Evolutionary conservation across 2,113 vertebrate species (phyloP), one percentile per base, ranked within the genome.

Genomic region (Sterrhoptilus dennistouni): DNA sequence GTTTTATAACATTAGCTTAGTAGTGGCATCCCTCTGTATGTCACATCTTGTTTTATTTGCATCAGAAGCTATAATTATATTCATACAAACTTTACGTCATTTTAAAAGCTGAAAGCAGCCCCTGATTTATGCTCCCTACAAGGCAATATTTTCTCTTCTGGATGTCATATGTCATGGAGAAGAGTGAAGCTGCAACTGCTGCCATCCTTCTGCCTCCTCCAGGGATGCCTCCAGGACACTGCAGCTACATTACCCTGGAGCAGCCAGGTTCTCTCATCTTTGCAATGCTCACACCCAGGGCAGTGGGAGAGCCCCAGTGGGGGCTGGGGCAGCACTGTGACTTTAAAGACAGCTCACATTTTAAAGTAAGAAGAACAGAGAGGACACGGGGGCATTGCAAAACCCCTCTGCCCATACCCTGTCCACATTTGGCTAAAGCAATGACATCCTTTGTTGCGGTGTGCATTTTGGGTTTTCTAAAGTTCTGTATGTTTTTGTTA

Each of bases 31-130:
- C 64, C 94, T 95, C 96, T 94, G 57, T 79, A 87, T 82, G 95
- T 92, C 93, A 95, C 88, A 84, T 96, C 96, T 96, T 96, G 95
- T 97, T 96, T 96, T 96, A 97, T 94, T 95, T 96, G 91, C 95
- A 85, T 91, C 94, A 78, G 83, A 95, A 52, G 65, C 92, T 94
- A 47, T 94, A 97, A 97, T 96, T 97, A 92, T 94, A 85, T 90
- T 91, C 69, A 84, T 69, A 59, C 92, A 94, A 97, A 97, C 63
- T 83, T 95, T 75, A 44, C 15, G 15, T 90, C 87, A 57, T 88
- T 93, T 90, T 57, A 88, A 82, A 92, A 95, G 72, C 87, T 87
- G 76, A 94, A 96, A 94, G 94, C 74, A 66, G 56, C 11, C 45
- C 29, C 42, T 96, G 96, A 97, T 97, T 97, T 96, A 97, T 96